phyloP scores from a whole-genome alignment of 2,888 invertebrate species.

The Azorinus chamasolen region DNA sequence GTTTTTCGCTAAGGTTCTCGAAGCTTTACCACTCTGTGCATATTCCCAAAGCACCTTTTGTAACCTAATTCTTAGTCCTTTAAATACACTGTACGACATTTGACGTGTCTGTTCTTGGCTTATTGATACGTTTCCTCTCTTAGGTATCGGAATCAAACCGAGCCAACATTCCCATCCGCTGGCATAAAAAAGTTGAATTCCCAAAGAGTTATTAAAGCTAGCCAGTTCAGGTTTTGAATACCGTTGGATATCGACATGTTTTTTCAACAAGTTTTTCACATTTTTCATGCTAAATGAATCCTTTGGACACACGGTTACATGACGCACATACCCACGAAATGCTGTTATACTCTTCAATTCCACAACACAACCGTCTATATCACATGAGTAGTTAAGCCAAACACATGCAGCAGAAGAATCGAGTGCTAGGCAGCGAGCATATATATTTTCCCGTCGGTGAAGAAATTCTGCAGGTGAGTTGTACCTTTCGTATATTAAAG shows the following conservation, averaged over 20 bases:
- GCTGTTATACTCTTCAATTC: slow-evolving; percentile 14
- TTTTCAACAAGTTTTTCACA: slow-evolving; percentile 33
- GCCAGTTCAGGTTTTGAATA: slow-evolving; percentile 26
- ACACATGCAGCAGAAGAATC: slow-evolving; percentile 5
- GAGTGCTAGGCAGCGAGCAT: slow-evolving; percentile 13
- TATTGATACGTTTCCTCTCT: slow-evolving; percentile 1
- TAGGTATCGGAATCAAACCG: slow-evolving; percentile 28
- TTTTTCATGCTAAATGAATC: neutral
- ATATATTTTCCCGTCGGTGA: slow-evolving; percentile 11
- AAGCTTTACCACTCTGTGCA: slow-evolving; percentile 6
- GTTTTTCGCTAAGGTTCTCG: slow-evolving; percentile 44
- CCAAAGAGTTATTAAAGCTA: slow-evolving; percentile 30
- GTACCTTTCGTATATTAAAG: slow-evolving; percentile 8
- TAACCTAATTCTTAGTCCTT: slow-evolving; percentile 15
- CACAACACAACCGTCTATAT: slow-evolving; percentile 37
- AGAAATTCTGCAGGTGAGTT: slow-evolving; percentile 5
- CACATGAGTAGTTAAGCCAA: slow-evolving; percentile 12
- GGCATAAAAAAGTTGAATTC: slow-evolving; percentile 48
- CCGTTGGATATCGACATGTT: slow-evolving; percentile 33
- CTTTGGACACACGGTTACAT: slow-evolving; percentile 20
- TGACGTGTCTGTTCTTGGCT: neutral
- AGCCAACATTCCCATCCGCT: slow-evolving; percentile 38
- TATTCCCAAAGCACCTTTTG: slow-evolving; percentile 5
- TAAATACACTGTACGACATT: slow-evolving; percentile 8
- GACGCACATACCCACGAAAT: slow-evolving; percentile 17